phyloP scores from a whole-genome alignment of 2,797 vertebrate species.

The Lindbergichthys nudifrons region DNA sequence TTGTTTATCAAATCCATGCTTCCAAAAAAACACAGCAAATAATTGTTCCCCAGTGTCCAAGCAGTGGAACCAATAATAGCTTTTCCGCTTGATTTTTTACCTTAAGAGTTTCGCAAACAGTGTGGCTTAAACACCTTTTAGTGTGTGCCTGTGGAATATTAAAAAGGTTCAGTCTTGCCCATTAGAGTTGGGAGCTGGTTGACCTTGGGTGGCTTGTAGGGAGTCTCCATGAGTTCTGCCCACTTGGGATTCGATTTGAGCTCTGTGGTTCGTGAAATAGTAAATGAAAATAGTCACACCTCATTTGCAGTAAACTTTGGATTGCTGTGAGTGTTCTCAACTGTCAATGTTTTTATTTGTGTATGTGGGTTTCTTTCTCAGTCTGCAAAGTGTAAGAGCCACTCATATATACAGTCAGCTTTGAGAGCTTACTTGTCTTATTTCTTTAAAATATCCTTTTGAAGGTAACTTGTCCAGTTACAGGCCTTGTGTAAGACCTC shows the following conservation, averaged over 20 bases:
- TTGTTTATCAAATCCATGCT: slow-evolving; percentile 29
- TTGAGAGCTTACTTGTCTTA: not conserved
- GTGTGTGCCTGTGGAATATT: slow-evolving; percentile 41
- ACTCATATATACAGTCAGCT: not conserved
- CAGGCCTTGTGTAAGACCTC: not conserved
- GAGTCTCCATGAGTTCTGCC: slow-evolving; percentile 2
- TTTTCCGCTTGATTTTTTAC: slow-evolving; percentile 42
- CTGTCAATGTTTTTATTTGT: not conserved
- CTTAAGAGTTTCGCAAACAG: slow-evolving; percentile 26
- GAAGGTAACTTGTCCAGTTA: not conserved
- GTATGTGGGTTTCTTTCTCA: not conserved
- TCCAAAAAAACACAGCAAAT: slow-evolving; percentile 31
- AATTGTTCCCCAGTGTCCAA: slow-evolving; percentile 6
- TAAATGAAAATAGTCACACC: slow-evolving; percentile 29
- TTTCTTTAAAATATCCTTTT: not conserved
- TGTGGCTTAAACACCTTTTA: slow-evolving; percentile 41
- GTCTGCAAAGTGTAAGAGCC: not conserved
- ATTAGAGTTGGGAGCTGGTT: slow-evolving; percentile 1
- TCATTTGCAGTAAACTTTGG: slow-evolving; percentile 32
- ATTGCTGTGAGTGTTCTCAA: not conserved
- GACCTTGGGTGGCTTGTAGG: slow-evolving; percentile 37
- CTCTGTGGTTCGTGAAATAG: slow-evolving; percentile 21
- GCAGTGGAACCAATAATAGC: slow-evolving; percentile 38
- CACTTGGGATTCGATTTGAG: slow-evolving; percentile 31
- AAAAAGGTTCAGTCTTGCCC: slow-evolving; percentile 21